Base-by-base conservation (phyloP, 2,113 vertebrate species). In the Balaenoptera acutorostrata region DNA sequence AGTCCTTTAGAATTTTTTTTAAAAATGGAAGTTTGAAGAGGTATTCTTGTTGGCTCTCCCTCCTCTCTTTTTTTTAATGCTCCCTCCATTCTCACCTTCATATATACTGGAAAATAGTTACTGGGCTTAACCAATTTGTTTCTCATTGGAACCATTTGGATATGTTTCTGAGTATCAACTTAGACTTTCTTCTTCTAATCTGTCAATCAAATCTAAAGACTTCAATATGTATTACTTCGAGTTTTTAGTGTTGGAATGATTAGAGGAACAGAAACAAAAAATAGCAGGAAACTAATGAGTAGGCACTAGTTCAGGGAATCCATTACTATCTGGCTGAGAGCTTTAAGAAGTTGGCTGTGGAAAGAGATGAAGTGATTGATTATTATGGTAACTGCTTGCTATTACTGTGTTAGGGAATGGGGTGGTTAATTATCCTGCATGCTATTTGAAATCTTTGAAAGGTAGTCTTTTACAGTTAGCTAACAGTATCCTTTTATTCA, bases 241-340 rank as follows among this genome's bases (percentile, higher is more conserved):
- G 39, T 44, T 90, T 93, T 96, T 92, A 87, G 71, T 88, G 36
- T 95, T 87, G 64, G 64, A 93, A 78, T 96, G 74, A 89, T 90
- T 95, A 92, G 69, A 96, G 95, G 77, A 98, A 69, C 36, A 97
- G 90, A 96, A 94, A 64, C n/a, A 63, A 94, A 96, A 90, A 69
- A 3, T n/a, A 90, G 10, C 57, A 63, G 63, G 27, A 80, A 84
- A 72, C 72, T 93, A 82, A 90, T 69, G 92, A 59, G 59, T 49
- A 92, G 87, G 87, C 15, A 77, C 52, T 92, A 75, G 44, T 90
- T 97, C 93, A 96, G 92, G 84, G 69, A 93, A 52, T 59, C 74
- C 33, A 80, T 96, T 88, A 75, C 33, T 86, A 71, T 44, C n/a
- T 96, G 80, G 52, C 59, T 93, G 63, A 93, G 25, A 90, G 71